Conservation (phyloP, 2,113 vertebrate species). For the Ibidorhyncha struthersii region DNA sequence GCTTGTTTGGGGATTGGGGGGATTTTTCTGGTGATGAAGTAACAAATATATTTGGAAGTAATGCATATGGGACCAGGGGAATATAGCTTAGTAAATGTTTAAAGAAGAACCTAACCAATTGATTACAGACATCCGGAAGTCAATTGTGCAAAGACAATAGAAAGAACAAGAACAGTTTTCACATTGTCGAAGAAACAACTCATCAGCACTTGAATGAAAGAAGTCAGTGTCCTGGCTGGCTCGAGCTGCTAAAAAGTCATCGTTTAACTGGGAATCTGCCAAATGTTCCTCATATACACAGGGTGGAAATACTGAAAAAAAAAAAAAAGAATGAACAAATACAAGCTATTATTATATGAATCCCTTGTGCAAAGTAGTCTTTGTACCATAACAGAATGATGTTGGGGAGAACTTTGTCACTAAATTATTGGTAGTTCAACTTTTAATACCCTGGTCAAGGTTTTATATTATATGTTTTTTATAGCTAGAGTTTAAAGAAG, state of each 20-base stretch:
- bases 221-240: background rate
- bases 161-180: background rate
- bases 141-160: background rate
- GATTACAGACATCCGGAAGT: background rate
- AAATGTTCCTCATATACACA: background rate
- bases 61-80: background rate
- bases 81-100: background rate
- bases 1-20: background rate
- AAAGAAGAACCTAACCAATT: background rate
- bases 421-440: background rate
- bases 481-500: background rate
- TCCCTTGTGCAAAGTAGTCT: background rate
- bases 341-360: background rate
- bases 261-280: background rate
- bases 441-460: background rate
- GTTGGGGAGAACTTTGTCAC: background rate
- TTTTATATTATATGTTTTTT: background rate
- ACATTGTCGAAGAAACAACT: background rate
- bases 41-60: background rate
- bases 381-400: background rate
- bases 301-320: background rate
- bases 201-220: background rate
- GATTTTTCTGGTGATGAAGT: background rate
- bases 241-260: background rate
- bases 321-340: background rate